Conservation (phyloP, 1,140 invertebrate genomes). For the Drosophila ananassae region DNA sequence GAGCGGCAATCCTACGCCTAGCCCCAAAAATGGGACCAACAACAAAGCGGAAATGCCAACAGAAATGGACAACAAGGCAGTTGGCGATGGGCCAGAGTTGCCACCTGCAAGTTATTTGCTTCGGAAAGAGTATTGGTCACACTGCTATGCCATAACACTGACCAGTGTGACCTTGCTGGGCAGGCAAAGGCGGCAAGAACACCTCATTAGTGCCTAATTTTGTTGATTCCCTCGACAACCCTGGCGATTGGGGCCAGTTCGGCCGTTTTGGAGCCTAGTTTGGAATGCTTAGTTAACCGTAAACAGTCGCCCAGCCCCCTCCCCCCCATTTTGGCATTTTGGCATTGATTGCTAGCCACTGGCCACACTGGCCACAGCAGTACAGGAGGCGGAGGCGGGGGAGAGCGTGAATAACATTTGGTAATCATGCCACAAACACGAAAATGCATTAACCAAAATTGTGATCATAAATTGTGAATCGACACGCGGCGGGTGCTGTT, state of each 20-base stretch:
- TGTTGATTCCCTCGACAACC: not conserved
- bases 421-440: constrained; percentile 82
- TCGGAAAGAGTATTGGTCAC: not conserved
- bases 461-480: constrained; percentile 83
- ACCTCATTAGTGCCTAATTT: not conserved
- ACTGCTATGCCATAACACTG: too few species aligned
- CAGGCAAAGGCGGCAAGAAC: not conserved
- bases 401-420: constrained; percentile 79
- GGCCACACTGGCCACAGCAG: too few species aligned
- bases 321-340: constrained; percentile 77
- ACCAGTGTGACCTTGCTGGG: not conserved
- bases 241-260: not conserved
- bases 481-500: constrained; percentile 79
- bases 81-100: constrained; percentile 53
- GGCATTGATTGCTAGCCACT: constrained; percentile 67
- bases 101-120: not conserved
- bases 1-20: constrained; percentile 72
- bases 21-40: constrained; percentile 76
- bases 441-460: constrained; percentile 83
- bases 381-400: too few species aligned
- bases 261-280: constrained; percentile 57
- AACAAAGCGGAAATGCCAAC: constrained; percentile 70
- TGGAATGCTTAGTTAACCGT: constrained; percentile 81
- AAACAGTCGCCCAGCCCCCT: constrained; percentile 63
- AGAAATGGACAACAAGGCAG: constrained; percentile 35